A percentile compares a stretch with the other conserved stretches of the same genome.
These are phyloP conservation scores for Neodiprion pinetum DNA, from an alignment of 1,140 invertebrate genomes.

Conservation along the genomic window DNA sequence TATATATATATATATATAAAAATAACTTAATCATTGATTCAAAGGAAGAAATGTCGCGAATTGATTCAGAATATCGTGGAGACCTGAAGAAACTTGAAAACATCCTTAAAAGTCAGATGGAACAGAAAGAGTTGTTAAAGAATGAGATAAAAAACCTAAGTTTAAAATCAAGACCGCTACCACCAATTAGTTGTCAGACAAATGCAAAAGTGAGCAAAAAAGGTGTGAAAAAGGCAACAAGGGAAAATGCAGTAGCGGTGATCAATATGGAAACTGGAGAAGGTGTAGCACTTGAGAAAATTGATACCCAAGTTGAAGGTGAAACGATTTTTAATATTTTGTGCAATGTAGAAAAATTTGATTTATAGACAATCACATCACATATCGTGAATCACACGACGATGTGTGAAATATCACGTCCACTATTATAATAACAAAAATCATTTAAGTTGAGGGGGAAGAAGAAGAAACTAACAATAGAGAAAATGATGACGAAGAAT, in stretches of 20 bases:
- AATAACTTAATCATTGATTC: constrained; percentile 14
- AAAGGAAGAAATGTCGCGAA: constrained; percentile 32
- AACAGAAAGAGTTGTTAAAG: constrained; percentile 41
- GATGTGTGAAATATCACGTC: no score
- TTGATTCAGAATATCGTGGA: constrained; percentile 10
- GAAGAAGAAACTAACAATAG: constrained; percentile 16
- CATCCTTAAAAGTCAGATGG: constrained; percentile 41
- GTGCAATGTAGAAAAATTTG: not conserved
- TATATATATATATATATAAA: no score
- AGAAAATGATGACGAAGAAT: constrained; percentile 8
- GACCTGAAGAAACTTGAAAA: constrained; percentile 20
- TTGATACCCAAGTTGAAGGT: not conserved
- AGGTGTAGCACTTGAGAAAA: not conserved
- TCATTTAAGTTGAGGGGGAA: constrained; percentile 8
- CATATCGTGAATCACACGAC: no score
- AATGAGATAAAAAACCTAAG: constrained; percentile 46
- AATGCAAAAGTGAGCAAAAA: not conserved
- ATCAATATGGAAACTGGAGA: constrained; percentile 9
- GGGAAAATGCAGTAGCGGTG: not conserved
- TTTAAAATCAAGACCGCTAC: constrained; percentile 36
- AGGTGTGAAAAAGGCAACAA: not conserved
- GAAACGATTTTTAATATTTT: not conserved
- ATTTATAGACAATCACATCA: not conserved
- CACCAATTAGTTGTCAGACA: constrained; percentile 22
- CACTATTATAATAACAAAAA: not conserved